These are phyloP conservation scores for Collichthys lucidus DNA, from an alignment of 2,113 vertebrate species.

Conservation along the genomic window DNA sequence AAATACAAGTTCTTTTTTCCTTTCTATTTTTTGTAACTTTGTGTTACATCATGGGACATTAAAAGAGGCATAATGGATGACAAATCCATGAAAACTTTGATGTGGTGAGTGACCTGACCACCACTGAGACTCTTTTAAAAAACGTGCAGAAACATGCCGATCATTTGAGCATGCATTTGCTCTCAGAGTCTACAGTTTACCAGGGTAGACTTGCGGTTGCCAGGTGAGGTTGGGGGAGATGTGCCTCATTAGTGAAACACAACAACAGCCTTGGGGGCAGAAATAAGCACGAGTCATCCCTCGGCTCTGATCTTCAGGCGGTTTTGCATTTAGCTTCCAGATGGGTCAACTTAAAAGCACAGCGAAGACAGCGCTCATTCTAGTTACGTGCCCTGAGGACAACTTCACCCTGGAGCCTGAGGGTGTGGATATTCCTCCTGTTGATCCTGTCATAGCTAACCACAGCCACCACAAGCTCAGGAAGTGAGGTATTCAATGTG, in stretches of 20 bases:
- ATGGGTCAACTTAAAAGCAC: conserved; percentile 68
- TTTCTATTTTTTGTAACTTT: not conserved
- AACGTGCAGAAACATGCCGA: not conserved
- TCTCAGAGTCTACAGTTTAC: conserved; percentile 10
- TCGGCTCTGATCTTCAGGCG: conserved; percentile 67
- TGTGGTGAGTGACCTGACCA: not conserved
- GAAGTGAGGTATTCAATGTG: conserved; percentile 51
- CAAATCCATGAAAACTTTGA: conserved; percentile 6
- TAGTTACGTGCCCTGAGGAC: conserved; percentile 59
- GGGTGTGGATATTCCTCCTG: conserved; percentile 61
- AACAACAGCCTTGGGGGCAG: conserved; percentile 68
- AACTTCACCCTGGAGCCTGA: conserved; percentile 48
- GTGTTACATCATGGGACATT: not conserved
- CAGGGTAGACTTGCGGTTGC: conserved; percentile 42
- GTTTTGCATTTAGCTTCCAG: conserved; percentile 77
- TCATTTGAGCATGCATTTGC: conserved; percentile 17
- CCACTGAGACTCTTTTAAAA: not conserved
- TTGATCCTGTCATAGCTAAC: conserved; percentile 42
- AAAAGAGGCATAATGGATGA: not conserved
- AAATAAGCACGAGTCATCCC: conserved; percentile 57
- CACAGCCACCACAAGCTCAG: conserved; percentile 24
- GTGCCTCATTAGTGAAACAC: conserved; percentile 74
- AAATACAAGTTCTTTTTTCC: not conserved
- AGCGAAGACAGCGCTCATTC: conserved; percentile 36
- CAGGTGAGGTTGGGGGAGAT: conserved; percentile 64